A percentile compares a stretch with the other conserved stretches of the same genome.
Evolutionary conservation across 2,888 invertebrate species (phyloP).

Genomic region (Drosophila buzzatii): DNA sequence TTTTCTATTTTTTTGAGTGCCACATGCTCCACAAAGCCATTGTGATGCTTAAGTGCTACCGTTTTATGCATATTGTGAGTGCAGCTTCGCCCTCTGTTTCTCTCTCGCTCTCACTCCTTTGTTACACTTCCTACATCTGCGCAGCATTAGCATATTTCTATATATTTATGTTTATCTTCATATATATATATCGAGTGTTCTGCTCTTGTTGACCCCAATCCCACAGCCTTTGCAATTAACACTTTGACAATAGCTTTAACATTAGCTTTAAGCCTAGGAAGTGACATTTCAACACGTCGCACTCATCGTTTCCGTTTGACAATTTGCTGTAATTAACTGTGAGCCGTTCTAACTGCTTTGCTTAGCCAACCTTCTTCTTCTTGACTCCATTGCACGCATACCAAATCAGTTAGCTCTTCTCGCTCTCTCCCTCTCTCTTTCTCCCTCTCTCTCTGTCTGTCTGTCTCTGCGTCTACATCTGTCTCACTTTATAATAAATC

Average conservation of each 20-base stretch:
- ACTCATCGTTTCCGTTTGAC: conserved; percentile 61
- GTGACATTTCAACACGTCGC: conserved; percentile 62
- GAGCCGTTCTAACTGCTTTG: conserved; percentile 46
- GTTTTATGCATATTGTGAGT: conserved; percentile 62
- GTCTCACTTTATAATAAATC: conserved; percentile 69
- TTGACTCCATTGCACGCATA: conserved; percentile 66
- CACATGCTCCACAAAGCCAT: conserved; percentile 38
- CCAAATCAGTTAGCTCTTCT: conserved; percentile 53
- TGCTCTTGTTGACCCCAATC: conserved; percentile 36
- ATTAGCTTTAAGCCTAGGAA: conserved; percentile 56
- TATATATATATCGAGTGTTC: conserved; percentile 2
- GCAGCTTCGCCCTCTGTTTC: conserved; percentile 12
- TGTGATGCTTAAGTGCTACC: conserved; percentile 65
- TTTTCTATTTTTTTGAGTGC: conserved; percentile 3
- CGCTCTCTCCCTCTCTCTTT: neutral
- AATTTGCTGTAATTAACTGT: conserved; percentile 75
- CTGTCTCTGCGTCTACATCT: conserved; percentile 6
- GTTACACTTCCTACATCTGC: conserved; percentile 15
- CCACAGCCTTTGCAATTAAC: conserved; percentile 66
- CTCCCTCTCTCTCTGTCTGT: neutral
- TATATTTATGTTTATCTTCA: neutral
- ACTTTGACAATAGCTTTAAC: conserved; percentile 24
- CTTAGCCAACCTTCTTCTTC: neutral
- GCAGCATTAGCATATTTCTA: conserved; percentile 40
- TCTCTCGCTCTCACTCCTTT: neutral